phyloP scores from a whole-genome alignment of 2,888 invertebrate species.

The Pycnomerus fuliginosus region DNA sequence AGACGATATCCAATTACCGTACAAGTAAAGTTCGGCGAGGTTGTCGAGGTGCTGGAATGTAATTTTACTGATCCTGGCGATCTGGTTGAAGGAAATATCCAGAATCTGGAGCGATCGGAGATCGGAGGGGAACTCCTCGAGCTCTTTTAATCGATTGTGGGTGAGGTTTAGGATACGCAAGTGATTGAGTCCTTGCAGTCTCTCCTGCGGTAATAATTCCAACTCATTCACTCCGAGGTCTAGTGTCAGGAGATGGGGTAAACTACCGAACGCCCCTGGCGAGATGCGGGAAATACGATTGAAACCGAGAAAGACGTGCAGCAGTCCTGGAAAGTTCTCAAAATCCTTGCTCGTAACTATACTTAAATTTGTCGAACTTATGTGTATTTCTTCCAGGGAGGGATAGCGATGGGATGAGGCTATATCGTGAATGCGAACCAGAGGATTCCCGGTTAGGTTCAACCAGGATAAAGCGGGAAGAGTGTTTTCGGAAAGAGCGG shows the following conservation, averaged over 20 bases:
- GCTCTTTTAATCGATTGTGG: constrained; percentile 75
- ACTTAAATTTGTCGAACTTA: constrained; percentile 76
- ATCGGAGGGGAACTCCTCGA: constrained; percentile 79
- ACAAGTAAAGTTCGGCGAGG: constrained; percentile 74
- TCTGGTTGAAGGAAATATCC: constrained; percentile 81
- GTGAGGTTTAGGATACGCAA: constrained; percentile 78
- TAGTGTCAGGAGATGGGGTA: constrained; percentile 73
- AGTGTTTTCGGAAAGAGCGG: constrained; percentile 72
- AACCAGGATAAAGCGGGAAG: constrained; percentile 72
- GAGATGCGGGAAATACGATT: constrained; percentile 79
- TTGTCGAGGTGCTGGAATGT: constrained; percentile 76
- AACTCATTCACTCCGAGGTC: constrained; percentile 82
- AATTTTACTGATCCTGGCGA: constrained; percentile 72
- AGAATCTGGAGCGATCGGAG: constrained; percentile 75
- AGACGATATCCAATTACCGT: constrained; percentile 79
- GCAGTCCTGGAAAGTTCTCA: constrained; percentile 75
- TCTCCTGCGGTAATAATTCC: constrained; percentile 79
- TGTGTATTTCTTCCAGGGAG: constrained; percentile 77
- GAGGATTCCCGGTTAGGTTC: constrained; percentile 81
- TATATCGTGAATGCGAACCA: constrained; percentile 72
- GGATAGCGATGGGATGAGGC: constrained; percentile 71
- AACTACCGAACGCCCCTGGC: constrained; percentile 79
- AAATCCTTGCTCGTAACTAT: constrained; percentile 84
- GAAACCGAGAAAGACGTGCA: constrained; percentile 70
- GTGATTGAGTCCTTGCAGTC: constrained; percentile 75